A percentile compares a stretch with the other conserved stretches of the same genome.
phyloP scores from a whole-genome alignment of 2,113 vertebrate genomes.

The Nipponia nippon region DNA sequence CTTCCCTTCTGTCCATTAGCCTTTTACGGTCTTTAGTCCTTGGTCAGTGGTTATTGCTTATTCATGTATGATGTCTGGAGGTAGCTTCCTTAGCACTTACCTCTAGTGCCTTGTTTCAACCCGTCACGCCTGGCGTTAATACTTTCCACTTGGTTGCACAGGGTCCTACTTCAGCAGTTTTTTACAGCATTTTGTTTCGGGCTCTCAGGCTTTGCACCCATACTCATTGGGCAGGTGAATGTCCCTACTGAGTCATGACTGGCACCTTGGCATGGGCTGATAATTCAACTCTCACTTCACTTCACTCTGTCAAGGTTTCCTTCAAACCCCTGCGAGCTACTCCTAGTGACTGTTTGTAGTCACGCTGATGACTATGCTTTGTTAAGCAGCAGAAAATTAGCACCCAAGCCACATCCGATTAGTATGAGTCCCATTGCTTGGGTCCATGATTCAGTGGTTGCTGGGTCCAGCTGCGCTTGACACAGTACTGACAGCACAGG shows the following conservation, averaged over 20 bases:
- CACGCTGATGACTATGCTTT: background rate
- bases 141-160: background rate
- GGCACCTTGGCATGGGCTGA: background rate
- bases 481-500: background rate
- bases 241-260: background rate
- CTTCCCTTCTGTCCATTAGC: slow-evolving; percentile 19
- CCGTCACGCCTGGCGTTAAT: background rate
- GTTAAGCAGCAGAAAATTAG: background rate
- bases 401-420: background rate
- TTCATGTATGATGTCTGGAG: background rate
- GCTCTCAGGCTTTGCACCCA: background rate
- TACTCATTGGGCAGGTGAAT: background rate
- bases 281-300: background rate
- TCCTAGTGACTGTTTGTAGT: background rate
- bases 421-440: background rate
- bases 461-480: background rate
- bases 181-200: background rate
- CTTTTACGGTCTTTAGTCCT: background rate
- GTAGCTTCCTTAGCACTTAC: background rate
- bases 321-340: background rate
- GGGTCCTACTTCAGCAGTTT: background rate
- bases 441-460: background rate
- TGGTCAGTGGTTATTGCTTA: slow-evolving; percentile 23
- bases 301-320: background rate
- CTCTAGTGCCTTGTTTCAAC: background rate